phyloP scores from a whole-genome alignment of 1,140 invertebrate species.

The Cydia pomonella region DNA sequence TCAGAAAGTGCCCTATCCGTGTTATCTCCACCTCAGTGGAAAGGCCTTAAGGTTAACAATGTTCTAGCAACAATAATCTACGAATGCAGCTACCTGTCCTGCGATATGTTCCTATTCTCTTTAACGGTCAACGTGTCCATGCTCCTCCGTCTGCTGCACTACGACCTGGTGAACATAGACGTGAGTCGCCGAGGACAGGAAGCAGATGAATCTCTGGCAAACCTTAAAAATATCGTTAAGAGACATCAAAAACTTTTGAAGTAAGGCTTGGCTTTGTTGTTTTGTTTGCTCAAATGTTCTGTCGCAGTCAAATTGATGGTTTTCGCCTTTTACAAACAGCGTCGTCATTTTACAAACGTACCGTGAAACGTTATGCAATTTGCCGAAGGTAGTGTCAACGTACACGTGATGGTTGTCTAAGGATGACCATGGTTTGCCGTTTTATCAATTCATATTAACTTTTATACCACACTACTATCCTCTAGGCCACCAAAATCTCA shows the following conservation, averaged over 20 bases:
- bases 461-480: too few species aligned
- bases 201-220: conserved; percentile 37
- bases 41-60: background rate
- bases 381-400: too few species aligned
- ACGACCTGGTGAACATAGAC: conserved; percentile 41
- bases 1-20: too few species aligned
- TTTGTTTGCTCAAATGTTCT: background rate
- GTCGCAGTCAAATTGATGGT: too few species aligned
- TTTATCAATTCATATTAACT: too few species aligned
- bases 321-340: too few species aligned
- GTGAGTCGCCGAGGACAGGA: background rate
- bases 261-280: background rate
- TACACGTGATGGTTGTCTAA: too few species aligned
- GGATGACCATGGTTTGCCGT: too few species aligned
- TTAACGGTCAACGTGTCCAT: conserved; percentile 46
- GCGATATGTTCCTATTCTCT: conserved; percentile 46
- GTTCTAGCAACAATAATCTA: conserved; percentile 33
- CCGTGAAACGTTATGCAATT: too few species aligned
- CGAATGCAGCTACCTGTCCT: conserved; percentile 47
- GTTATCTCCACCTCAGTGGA: too few species aligned
- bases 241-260: conserved; percentile 45
- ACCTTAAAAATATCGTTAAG: conserved; percentile 43
- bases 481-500: too few species aligned
- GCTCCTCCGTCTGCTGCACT: conserved; percentile 46
- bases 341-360: too few species aligned